Base-by-base conservation (phyloP, 2,888 invertebrate species). In the Hesperia comma region DNA sequence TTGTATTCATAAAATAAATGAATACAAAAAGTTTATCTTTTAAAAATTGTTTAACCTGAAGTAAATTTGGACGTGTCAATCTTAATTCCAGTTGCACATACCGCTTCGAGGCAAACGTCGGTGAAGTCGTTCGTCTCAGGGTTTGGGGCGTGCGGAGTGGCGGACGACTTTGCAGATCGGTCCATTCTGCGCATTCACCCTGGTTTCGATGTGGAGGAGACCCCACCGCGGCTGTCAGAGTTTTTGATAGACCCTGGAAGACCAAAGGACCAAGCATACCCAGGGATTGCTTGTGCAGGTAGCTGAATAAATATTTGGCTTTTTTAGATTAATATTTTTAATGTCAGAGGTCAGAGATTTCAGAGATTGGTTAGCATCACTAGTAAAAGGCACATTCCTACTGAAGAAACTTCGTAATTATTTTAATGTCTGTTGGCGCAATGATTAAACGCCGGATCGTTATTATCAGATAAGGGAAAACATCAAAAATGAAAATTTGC, bases 51-150 rank as follows among this genome's bases (percentile, higher is more conserved):
- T n/a, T n/a, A n/a, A n/a, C 10, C 10, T 33, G 10, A 6, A 33
- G 33, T 33, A 33, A 33, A 8, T 33, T 33, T 33, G 33, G 33
- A 5, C 7, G 12, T 37, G 37, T 12, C 12, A 51, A 41, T 54
- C n/a, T 15, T 3, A 10, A 68, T 89, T 93, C 60, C 93, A 96
- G 96, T 78, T 98, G 98, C 87, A 94, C 96, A 55, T 98, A 98
- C 86, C 96, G 97, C 56, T 98, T 98, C 81, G 97, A 97, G 87
- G 97, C 96, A 0, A 96, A 96, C 77, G 95, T 95, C 61, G 97
- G 97, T 57, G 97, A 98, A 83, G 94, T 96, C 57, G 95, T 98
- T 57, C 95, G 96, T 70, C 92, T 98, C 58, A 95, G 95, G 63
- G 93, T 98, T 62, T 96, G 95, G 79, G 95, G 95, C 70, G 93